Evolutionary conservation across 2,113 vertebrate species (phyloP), one percentile per base, ranked within the genome.

Genomic region (Beaufortia kweichowensis): DNA sequence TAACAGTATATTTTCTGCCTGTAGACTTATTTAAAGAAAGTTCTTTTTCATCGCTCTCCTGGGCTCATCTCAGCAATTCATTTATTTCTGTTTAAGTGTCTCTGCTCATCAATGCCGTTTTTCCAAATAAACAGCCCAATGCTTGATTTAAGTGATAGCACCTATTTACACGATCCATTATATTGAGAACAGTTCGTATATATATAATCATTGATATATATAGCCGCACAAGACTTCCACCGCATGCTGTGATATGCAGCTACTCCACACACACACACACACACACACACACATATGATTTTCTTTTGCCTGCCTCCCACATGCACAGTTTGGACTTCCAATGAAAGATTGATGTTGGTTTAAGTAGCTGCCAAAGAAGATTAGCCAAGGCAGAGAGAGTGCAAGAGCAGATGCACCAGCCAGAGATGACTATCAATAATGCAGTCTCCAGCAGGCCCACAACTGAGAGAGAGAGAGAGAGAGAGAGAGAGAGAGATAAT

Each of bases 391-490:
- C 83, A 79, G 64, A 73, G 65, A 57, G 68, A 83, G 80, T 39
- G 60, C 68, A 84, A 80, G 81, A 85, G 86, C 89, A 90, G 89
- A 91, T 91, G 88, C 88, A 87, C 79, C 82, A 85, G 88, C 86
- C 86, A 87, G 86, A 87, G 84, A 90, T 85, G 84, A 81, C 83
- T 86, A 91, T 93, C 89, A 93, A 92, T 93, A 91, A 93, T 93
- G 92, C 89, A 93, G 76, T 81, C 79, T 79, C 71, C 80, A 84
- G 76, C 81, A 79, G 82, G 73, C 77, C 69, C 76, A 75, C 77
- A 46, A 70, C 73, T 76, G 85, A 78, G 81, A 71, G 56, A 79
- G 77, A 78, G 67, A 71, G 64, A 82, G 39, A n/a, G 50, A 50
- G 43, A 17, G 56, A 68, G 46, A 76, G n/a, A 53, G 17, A 50